Evolutionary conservation across 2,797 vertebrate genomes (phyloP).

Genomic region (Pangasius djambal): DNA sequence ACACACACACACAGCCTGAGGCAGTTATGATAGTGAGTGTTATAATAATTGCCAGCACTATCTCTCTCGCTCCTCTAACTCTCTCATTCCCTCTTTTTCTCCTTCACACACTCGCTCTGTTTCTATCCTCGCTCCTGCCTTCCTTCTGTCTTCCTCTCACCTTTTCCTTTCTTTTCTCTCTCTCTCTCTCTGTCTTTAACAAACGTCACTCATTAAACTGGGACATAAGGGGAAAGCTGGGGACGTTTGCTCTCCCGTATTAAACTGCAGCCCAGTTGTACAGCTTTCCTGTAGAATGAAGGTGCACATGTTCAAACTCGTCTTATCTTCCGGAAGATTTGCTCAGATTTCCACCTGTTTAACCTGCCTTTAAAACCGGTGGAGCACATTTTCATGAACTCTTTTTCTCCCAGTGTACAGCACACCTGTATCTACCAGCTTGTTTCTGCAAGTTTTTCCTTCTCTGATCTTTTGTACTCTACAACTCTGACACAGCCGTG

Average conservation of each 20-base stretch:
- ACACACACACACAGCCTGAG: constrained; percentile 6
- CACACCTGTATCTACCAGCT: not conserved
- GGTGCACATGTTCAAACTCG: not conserved
- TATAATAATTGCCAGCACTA: constrained; percentile 8
- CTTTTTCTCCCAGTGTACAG: not conserved
- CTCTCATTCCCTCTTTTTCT: not conserved
- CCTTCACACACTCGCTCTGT: not conserved
- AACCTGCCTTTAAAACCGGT: not conserved
- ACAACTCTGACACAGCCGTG: not conserved
- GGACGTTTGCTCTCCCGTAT: too few species aligned
- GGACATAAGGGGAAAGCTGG: not conserved
- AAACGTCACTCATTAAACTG: not conserved
- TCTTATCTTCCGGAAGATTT: not conserved
- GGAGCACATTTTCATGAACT: not conserved
- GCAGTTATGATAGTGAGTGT: not conserved
- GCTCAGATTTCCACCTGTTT: not conserved
- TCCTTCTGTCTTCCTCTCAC: not conserved
- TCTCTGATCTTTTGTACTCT: not conserved
- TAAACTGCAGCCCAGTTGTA: too few species aligned
- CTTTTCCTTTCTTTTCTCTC: not conserved
- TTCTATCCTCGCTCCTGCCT: not conserved
- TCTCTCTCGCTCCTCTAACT: not conserved
- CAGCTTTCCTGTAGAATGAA: not conserved
- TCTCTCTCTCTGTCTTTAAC: not conserved
- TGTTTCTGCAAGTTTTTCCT: not conserved